Evolutionary conservation across 1,140 invertebrate species (phyloP), one percentile per base, ranked within the genome.

Genomic region (Drosophila dunni): DNA sequence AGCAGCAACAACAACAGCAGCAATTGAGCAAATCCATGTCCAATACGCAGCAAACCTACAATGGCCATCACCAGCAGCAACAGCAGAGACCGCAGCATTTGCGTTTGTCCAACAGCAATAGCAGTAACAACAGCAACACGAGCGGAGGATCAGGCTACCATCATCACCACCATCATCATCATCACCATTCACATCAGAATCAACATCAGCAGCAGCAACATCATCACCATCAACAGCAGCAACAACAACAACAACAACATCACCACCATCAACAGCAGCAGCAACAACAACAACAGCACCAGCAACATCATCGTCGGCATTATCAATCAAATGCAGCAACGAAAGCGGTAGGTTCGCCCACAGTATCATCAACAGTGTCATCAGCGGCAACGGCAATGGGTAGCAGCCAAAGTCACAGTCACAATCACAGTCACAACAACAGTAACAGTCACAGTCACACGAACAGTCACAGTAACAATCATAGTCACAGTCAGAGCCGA

Each of bases 1-100:
- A 88, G 61, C 83, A 91, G 53, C 17, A 20, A 56, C 79, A 86
- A 29, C 80, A 90, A 69, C 85, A 91, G 50, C 90, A 88, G 61
- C 83, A 91, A 57, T 72, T 89, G 38, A 81, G 75, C 74, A 89
- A 88, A 48, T 61, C 76, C 44, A 84, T 73, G 38, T 72, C 76
- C 51, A 71, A 80, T 54, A 63, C 72, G 13, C 80, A 79, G 15
- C 78, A 69, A 15, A 86, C 42, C 62, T 65, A 69, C 17, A 71
- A 46, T 48, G 56, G 44, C 5, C 73, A 77, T 44, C 70, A 82
- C 11, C 51, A 50, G 51, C 78, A 77, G 0, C 75, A 82, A 0
- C 79, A 54, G 6, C 79, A 77, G 9, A 78, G 80, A 0, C 79
- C 81, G 1, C 78, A 80, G 7, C 74, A 81, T 8, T 57, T 76